Percentiles rank a stretch among this genome's conserved stretches.
These are phyloP conservation scores for Diploptera punctata DNA, from an alignment of 2,888 invertebrate species.

Conservation along the genomic window DNA sequence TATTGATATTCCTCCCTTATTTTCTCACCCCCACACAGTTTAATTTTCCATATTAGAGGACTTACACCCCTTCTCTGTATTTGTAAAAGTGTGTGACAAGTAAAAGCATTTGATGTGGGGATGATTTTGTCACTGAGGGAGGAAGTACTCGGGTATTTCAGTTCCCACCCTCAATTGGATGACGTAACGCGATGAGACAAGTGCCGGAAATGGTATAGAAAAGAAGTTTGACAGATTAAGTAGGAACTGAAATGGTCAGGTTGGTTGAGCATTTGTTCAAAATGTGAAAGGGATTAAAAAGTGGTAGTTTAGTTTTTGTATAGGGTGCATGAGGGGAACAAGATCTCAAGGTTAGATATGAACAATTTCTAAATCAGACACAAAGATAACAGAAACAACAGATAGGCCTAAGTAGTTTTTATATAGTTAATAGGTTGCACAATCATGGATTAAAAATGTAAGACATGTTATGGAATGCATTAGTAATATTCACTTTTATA, in stretches of 20 bases:
- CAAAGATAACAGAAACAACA: no score
- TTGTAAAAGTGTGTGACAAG: neutral
- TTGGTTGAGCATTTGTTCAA: neutral
- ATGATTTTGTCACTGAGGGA: neutral
- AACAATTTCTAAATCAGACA: no score
- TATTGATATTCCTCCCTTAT: neutral
- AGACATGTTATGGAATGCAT: no score
- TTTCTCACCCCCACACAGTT: neutral
- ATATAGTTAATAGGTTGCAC: no score
- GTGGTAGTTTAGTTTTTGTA: no score
- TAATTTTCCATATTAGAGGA: neutral
- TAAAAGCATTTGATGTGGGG: slow-evolving; percentile 17
- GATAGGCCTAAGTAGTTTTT: no score
- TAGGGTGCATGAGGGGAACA: no score
- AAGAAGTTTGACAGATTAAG: slow-evolving; percentile 16
- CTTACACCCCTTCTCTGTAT: neutral
- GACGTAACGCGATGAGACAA: slow-evolving; percentile 18
- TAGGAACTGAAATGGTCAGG: neutral
- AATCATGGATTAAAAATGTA: no score
- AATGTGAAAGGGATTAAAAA: neutral
- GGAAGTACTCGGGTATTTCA: neutral
- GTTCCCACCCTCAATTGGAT: neutral
- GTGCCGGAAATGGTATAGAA: no score
- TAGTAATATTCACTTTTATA: no score
- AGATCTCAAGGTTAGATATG: no score